A percentile compares a stretch with the other conserved stretches of the same genome.
These are phyloP conservation scores for Sigmodon hispidus DNA, from an alignment of 2,113 vertebrate genomes.

Conservation along the genomic window DNA sequence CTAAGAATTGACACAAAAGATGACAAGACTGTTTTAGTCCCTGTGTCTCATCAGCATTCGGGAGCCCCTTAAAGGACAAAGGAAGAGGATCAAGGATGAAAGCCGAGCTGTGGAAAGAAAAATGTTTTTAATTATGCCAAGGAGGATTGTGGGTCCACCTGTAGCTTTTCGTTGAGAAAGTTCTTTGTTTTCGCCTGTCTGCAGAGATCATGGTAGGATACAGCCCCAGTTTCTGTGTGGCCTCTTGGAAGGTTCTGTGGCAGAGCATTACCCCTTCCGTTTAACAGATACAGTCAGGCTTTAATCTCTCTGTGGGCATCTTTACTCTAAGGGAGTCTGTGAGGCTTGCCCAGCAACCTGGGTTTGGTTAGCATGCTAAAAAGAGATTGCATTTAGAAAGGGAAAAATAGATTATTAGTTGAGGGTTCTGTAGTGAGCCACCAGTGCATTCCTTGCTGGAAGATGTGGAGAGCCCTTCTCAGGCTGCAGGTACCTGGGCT, in stretches of 20 bases:
- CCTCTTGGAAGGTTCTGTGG: constrained; percentile 4
- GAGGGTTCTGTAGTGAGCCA: constrained; percentile 16
- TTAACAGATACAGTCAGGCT: constrained; percentile 6
- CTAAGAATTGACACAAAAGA: constrained; percentile 68
- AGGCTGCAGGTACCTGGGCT: not conserved
- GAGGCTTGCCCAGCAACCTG: constrained; percentile 38
- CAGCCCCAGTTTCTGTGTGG: constrained; percentile 39
- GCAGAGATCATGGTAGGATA: constrained; percentile 28
- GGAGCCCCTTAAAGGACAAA: constrained; percentile 66
- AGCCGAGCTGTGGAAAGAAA: constrained; percentile 71
- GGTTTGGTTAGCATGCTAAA: constrained; percentile 42
- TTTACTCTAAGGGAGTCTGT: constrained; percentile 22
- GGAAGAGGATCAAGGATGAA: constrained; percentile 70
- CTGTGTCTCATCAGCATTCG: constrained; percentile 70
- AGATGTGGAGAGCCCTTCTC: not conserved
- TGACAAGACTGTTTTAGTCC: constrained; percentile 74
- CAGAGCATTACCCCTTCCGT: not conserved
- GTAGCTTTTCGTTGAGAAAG: constrained; percentile 66
- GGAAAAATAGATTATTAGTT: not conserved
- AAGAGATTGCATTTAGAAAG: constrained; percentile 38
- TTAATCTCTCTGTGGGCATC: constrained; percentile 59
- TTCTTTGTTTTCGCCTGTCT: constrained; percentile 67
- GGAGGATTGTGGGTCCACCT: constrained; percentile 70
- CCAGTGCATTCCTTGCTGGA: not conserved
- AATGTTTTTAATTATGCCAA: constrained; percentile 71